Conservation (phyloP, 23 tunicate species). For the Phallusia fumigata region DNA sequence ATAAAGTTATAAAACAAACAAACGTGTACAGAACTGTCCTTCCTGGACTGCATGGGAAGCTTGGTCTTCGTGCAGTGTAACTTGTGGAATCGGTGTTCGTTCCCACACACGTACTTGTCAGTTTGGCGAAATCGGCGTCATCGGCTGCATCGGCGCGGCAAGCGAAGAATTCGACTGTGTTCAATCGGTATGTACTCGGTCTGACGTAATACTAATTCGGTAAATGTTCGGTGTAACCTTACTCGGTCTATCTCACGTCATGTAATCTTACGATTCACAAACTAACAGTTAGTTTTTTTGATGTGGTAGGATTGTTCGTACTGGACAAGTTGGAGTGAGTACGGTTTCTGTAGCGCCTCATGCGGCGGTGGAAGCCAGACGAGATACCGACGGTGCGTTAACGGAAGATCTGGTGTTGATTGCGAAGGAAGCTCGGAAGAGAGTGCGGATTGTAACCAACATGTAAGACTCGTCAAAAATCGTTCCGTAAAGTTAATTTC, state of each 20-base stretch:
- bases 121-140: constrained; percentile 50
- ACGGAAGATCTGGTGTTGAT: constrained; percentile 56
- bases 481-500: neutral
- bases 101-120: constrained; percentile 43
- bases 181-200: too few species aligned
- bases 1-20: neutral
- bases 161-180: constrained; percentile 39
- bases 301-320: constrained; percentile 52
- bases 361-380: constrained; percentile 71
- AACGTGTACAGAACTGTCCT: constrained; percentile 39
- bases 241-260: too few species aligned
- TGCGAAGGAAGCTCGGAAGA: constrained; percentile 54
- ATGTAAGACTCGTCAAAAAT: constrained; percentile 31
- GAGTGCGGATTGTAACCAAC: constrained; percentile 31
- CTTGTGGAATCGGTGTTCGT: constrained; percentile 80
- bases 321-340: constrained; percentile 80
- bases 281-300: neutral
- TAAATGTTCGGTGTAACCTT: too few species aligned
- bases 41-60: constrained; percentile 63
- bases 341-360: constrained; percentile 50
- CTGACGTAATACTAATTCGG: neutral
- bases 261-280: neutral
- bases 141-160: constrained; percentile 55
- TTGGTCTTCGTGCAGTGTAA: constrained; percentile 52
- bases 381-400: constrained; percentile 57